Base-by-base conservation (phyloP, 2,888 invertebrate genomes). In the Meiosimyza platycephala region DNA sequence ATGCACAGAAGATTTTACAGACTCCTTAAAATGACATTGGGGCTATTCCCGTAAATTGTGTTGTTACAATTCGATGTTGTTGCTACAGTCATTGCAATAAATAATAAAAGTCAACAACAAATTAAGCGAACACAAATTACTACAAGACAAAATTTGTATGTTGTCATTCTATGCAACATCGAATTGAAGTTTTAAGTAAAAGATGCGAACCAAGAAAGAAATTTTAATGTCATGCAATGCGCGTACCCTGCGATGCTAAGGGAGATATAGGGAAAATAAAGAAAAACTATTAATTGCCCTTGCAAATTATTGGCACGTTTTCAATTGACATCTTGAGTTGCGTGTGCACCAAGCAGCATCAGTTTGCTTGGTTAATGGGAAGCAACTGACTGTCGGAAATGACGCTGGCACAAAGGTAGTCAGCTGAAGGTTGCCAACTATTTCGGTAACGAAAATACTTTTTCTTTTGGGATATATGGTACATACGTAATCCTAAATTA, bases 221-320 rank as follows among this genome's bases (percentile, higher is more conserved):
- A 9, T 40, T 28, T 28, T 28, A 18, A 12, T 40, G 62, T 62
- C 47, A n/a, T 16, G 33, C 7, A 60, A 12, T 11, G 40, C 28
- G n/a, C 16, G 40, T 16, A 47, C n/a, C n/a, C 13, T 47, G 48
- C 7, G 62, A n/a, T 47, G 62, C 48, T 63, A 48, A 48, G 6
- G 13, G 62, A 47, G 16, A 13, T 4, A 33, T 40, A 54, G 15
- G 6, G 22, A 13, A 57, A 57, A 57, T n/a, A 50, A 48, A 47
- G 50, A 11, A 48, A 65, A 75, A 77, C 84, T 83, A 85, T 85
- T 84, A 85, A 85, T 85, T 84, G 84, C 82, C 83, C 80, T 84
- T 83, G 84, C 85, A 85, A 84, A 85, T 84, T 85, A 85, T 83
- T 85, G 85, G 84, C 85, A 84, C 84, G 84, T 85, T 84, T 84